Evolutionary conservation across 2,888 invertebrate species (phyloP).

Genomic region (Thysanoteuthis rhombus): DNA sequence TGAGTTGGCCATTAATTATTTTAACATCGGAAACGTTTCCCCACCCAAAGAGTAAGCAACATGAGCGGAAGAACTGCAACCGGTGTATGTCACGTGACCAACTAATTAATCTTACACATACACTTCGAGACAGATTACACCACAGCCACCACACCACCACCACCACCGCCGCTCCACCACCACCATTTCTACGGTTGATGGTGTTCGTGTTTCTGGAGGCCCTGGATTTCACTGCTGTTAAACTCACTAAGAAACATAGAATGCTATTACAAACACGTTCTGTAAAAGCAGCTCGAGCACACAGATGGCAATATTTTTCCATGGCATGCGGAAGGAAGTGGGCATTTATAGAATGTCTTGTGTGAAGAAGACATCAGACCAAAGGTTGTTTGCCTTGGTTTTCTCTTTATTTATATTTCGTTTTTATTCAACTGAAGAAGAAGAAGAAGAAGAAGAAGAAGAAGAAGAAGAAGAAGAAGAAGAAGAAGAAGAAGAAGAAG

Average conservation of each 20-base stretch:
- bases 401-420: neutral
- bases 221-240: constrained; percentile 12
- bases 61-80: neutral
- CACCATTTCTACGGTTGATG: neutral
- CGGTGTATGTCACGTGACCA: neutral
- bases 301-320: neutral
- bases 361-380: neutral
- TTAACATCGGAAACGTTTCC: neutral
- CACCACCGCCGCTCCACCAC: no score
- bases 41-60: neutral
- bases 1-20: neutral
- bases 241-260: constrained; percentile 12
- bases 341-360: constrained; percentile 12
- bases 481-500: neutral
- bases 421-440: neutral
- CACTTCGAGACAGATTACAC: neutral
- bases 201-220: neutral
- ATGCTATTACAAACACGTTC: neutral
- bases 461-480: neutral
- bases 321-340: neutral
- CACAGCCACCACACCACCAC: neutral
- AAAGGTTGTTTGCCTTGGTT: neutral
- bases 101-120: neutral
- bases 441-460: neutral
- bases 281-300: neutral